These are phyloP conservation scores for Xenopus borealis DNA, from an alignment of 2,113 vertebrate genomes.

Conservation along the genomic window DNA sequence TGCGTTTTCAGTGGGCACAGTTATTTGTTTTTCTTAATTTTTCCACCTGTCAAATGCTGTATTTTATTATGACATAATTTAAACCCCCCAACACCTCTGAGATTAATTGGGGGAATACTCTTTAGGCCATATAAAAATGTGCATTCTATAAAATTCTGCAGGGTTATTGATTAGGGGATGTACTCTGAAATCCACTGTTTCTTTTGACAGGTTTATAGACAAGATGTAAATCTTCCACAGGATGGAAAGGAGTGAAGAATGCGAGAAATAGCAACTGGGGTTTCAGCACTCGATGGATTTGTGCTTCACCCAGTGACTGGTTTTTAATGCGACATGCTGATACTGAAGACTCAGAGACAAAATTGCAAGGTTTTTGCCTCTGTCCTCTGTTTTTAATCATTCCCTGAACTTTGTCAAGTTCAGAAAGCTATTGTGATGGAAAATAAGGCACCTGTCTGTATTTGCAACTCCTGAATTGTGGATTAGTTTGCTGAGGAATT, in stretches of 20 bases:
- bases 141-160: neutral
- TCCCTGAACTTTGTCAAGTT: constrained; percentile 64
- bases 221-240: constrained; percentile 57
- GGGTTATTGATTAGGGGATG: constrained; percentile 1
- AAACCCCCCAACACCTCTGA: too few species aligned
- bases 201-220: constrained; percentile 67
- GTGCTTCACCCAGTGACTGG: constrained; percentile 48
- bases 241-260: constrained; percentile 68
- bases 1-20: too few species aligned
- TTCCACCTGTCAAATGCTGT: too few species aligned
- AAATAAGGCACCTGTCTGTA: constrained; percentile 60
- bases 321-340: constrained; percentile 66
- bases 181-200: constrained; percentile 38
- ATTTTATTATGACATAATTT: too few species aligned
- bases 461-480: constrained; percentile 66
- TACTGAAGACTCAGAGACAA: constrained; percentile 60
- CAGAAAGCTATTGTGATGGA: constrained; percentile 73
- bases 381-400: constrained; percentile 55
- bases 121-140: neutral
- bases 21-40: too few species aligned
- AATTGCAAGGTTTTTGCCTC: constrained; percentile 57
- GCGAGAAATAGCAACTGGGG: constrained; percentile 66
- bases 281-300: constrained; percentile 51
- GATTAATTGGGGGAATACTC: too few species aligned
- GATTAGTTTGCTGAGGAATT: constrained; percentile 70